Percentiles rank a stretch among this genome's conserved stretches.
These are phyloP conservation scores for Synergus umbraculus DNA, from an alignment of 2,888 invertebrate species.

Conservation along the genomic window DNA sequence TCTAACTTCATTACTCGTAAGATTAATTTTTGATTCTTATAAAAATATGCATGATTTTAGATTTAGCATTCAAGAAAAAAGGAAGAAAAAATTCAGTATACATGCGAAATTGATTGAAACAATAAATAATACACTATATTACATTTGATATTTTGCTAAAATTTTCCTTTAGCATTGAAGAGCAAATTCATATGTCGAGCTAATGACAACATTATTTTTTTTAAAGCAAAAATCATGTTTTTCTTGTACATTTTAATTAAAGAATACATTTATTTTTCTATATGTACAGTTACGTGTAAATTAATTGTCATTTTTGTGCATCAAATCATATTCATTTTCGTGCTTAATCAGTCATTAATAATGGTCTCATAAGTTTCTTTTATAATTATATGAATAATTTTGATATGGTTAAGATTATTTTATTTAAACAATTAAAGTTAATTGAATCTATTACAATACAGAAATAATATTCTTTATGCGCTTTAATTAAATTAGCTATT, in stretches of 20 bases:
- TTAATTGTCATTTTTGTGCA: neutral
- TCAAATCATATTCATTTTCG: neutral
- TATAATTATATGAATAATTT: neutral
- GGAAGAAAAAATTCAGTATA: neutral
- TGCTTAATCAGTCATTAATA: neutral
- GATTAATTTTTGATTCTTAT: slow-evolving; percentile 47
- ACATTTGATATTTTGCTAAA: neutral
- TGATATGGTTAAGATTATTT: neutral
- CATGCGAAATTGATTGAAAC: neutral
- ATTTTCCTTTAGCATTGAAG: neutral
- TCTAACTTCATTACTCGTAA: slow-evolving; percentile 74
- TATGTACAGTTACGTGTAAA: neutral
- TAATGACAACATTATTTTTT: too few relatives aligned
- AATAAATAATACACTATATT: neutral
- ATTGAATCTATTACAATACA: too few relatives aligned
- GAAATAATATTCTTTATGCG: too few relatives aligned
- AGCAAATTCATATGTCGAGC: neutral
- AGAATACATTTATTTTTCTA: neutral
- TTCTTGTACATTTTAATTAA: neutral
- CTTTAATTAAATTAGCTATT: too few relatives aligned
- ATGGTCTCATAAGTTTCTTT: neutral
- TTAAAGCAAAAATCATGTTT: neutral
- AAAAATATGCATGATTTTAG: neutral
- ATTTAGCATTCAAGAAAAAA: neutral
- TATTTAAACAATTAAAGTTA: neutral